Base-by-base conservation (phyloP, 1,140 invertebrate genomes). In the Neodiprion fabricii region DNA sequence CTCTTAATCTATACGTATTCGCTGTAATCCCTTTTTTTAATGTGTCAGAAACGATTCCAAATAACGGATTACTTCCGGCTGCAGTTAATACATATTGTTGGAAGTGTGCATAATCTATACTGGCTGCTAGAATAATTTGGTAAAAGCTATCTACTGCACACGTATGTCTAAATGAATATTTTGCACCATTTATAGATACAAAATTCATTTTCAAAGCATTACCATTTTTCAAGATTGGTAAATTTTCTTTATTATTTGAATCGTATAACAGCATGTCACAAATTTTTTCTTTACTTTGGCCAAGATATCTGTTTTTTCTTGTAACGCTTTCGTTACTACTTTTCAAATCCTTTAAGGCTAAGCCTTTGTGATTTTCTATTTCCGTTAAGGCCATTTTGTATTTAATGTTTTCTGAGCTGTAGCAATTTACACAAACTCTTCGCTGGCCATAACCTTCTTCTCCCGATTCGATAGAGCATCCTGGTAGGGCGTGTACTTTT, bases 391-490 rank as follows among this genome's bases (percentile, higher is more conserved):
- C 17, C 17, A 17, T 17, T 17, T 17, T 17, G 67, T 73, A 53
- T 9, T 50, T 17, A n/a, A 48, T 69, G 47, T 40, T 71, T 65
- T 11, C 12, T 21, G 17, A 17, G 17, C 17, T 17, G 3, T 50
- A 21, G 40, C 76, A 79, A 11, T 50, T n/a, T 12, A 49, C 40
- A 49, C 79, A 80, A 7, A 78, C 4, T 74, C 75, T 66, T 70
- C 61, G 68, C 70, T 78, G 69, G 17, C 76, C 75, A 68, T 75
- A 71, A 9, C 75, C 73, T 61, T 76, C 73, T 66, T 78, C 76
- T 21, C 74, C 69, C 14, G 77, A 7, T 21, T 21, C 28, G 1
- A 71, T 10, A n/a, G 77, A 80, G 71, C 77, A 78, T 7, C 70
- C 72, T 65, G 74, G 71, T 17, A 75, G 53, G 73, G 71, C 12